Evolutionary conservation across 2,797 vertebrate species (phyloP).

Genomic region (Sorex maritimensis): DNA sequence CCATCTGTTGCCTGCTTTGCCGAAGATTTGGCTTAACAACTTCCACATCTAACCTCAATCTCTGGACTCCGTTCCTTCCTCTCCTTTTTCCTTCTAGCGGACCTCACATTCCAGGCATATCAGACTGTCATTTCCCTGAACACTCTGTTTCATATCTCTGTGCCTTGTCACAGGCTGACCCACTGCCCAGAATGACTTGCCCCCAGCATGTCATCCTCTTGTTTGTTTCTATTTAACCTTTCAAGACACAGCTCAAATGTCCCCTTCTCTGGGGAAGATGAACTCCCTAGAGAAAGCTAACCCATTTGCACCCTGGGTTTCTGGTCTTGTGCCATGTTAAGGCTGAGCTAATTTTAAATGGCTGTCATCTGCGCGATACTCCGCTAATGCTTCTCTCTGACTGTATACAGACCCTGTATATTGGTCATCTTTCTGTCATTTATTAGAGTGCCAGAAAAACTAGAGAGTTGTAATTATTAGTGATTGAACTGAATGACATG

Average conservation of each 20-base stretch:
- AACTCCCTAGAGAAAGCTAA: conserved; percentile 6
- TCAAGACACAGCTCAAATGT: not conserved
- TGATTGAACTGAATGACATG: conserved; percentile 25
- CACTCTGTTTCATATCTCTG: not conserved
- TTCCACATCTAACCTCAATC: not conserved
- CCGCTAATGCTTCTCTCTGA: not conserved
- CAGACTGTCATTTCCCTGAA: not conserved
- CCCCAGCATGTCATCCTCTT: not conserved
- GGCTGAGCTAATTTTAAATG: not conserved
- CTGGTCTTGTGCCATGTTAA: not conserved
- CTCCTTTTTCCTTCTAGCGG: not conserved
- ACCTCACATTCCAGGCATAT: accelerated
- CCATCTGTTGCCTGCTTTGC: not conserved
- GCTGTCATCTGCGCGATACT: not conserved
- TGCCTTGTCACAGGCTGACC: not conserved
- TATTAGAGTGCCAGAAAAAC: not conserved
- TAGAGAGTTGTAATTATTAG: not conserved
- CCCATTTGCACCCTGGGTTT: not conserved
- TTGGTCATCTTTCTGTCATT: not conserved
- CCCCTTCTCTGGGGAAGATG: not conserved
- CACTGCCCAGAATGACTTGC: not conserved
- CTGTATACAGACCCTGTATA: not conserved
- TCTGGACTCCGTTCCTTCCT: not conserved
- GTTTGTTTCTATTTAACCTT: not conserved
- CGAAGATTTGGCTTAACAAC: not conserved